These are phyloP conservation scores for Venusia cambrica DNA, from an alignment of 2,888 invertebrate genomes.

Conservation along the genomic window DNA sequence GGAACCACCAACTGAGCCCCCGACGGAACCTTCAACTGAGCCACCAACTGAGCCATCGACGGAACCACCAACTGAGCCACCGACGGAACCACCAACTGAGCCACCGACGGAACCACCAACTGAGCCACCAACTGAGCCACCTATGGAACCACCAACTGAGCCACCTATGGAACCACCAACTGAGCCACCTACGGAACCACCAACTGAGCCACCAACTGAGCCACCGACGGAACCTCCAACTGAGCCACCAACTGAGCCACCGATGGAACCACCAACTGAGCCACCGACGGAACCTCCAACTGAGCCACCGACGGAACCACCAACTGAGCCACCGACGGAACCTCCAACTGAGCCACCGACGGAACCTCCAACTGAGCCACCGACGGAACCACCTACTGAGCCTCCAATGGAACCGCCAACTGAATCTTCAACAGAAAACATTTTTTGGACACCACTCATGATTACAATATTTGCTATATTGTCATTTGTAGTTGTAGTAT, in stretches of 20 bases:
- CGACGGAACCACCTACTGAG: background rate
- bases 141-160: constrained; percentile 1
- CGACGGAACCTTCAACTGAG: constrained; percentile 1
- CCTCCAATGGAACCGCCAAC: background rate
- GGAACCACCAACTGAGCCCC: constrained; percentile 4
- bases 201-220: constrained; percentile 2
- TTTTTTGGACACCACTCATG: constrained; percentile 43
- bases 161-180: constrained; percentile 16
- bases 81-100: too few relatives aligned
- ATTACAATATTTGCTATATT: constrained; percentile 39
- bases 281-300: constrained; percentile 1
- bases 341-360: background rate
- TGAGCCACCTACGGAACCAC: constrained; percentile 6
- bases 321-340: background rate
- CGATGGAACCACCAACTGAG: background rate
- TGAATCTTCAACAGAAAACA: too few relatives aligned
- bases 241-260: constrained; percentile 1
- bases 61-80: constrained; percentile 6
- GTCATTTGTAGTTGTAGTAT: constrained; percentile 31
- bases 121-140: too few relatives aligned
- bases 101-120: too few relatives aligned
- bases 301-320: constrained; percentile 6
- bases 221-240: constrained; percentile 5
- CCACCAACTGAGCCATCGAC: too few relatives aligned
- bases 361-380: background rate